phyloP scores from a whole-genome alignment of 2,113 vertebrate species.

The Burhinus oedicnemus region DNA sequence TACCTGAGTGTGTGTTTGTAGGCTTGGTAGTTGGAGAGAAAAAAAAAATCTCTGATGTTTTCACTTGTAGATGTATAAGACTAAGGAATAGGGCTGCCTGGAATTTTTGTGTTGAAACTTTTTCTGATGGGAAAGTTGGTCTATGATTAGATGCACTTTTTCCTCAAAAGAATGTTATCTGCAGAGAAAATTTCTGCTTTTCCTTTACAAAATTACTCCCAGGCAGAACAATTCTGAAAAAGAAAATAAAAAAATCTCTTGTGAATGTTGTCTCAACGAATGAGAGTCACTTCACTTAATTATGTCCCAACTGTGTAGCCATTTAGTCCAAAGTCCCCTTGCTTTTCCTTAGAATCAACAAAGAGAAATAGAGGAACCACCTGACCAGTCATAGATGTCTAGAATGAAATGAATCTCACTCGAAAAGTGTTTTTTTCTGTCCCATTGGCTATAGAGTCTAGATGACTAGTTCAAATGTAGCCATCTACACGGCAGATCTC shows the following conservation, averaged over 20 bases:
- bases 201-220: not conserved
- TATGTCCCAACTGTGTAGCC: not conserved
- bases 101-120: not conserved
- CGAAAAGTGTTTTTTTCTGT: not conserved
- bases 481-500: not conserved
- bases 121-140: not conserved
- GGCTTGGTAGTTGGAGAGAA: not conserved
- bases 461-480: not conserved
- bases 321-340: not conserved
- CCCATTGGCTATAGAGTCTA: not conserved
- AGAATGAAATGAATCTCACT: not conserved
- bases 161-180: not conserved
- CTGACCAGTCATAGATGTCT: not conserved
- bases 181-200: not conserved
- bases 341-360: not conserved
- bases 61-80: not conserved
- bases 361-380: not conserved
- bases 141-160: not conserved
- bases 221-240: not conserved
- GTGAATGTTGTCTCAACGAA: not conserved
- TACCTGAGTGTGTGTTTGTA: fast-evolving
- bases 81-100: not conserved
- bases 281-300: not conserved
- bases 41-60: fast-evolving
- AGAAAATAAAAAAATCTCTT: not conserved